Conservation (phyloP, 2,888 invertebrate genomes). For the Hirtodrosophila duncani region DNA sequence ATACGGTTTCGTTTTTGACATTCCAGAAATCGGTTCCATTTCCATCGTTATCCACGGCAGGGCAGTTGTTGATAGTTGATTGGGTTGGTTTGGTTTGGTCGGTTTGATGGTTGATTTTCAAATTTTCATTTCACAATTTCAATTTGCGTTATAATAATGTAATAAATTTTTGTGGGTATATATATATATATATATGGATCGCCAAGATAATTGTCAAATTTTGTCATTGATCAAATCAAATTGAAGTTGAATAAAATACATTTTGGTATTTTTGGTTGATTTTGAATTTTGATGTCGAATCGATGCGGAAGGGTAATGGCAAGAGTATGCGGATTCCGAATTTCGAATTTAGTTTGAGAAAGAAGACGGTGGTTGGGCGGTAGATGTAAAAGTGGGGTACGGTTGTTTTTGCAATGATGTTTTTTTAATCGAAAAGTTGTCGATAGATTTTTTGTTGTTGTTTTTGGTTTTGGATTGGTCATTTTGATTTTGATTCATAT, state of each 20-base stretch:
- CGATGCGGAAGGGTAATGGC: too few species aligned
- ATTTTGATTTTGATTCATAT: conserved; percentile 46
- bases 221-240: conserved; percentile 49
- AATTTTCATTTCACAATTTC: conserved; percentile 39
- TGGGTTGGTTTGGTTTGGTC: conserved; percentile 35
- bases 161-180: conserved; percentile 27
- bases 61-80: not conserved
- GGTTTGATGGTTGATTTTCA: conserved; percentile 32
- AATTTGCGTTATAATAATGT: conserved; percentile 40
- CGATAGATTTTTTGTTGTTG: conserved; percentile 42
- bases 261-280: conserved; percentile 28
- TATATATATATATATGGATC: conserved; percentile 74
- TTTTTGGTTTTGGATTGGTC: conserved; percentile 37
- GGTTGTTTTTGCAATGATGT: conserved; percentile 31
- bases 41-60: too few species aligned
- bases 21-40: too few species aligned
- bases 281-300: conserved; percentile 45
- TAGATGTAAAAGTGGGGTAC: conserved; percentile 32
- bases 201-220: conserved; percentile 71
- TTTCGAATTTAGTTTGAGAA: conserved; percentile 49
- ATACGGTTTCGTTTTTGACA: conserved; percentile 28
- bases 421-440: conserved; percentile 56
- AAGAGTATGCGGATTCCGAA: too few species aligned
- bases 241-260: conserved; percentile 30
- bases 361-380: conserved; percentile 20